A percentile compares a stretch with the other conserved stretches of the same genome.
These are phyloP conservation scores for Cynoglossus semilaevis DNA, from an alignment of 2,113 vertebrate genomes.

Conservation along the genomic window DNA sequence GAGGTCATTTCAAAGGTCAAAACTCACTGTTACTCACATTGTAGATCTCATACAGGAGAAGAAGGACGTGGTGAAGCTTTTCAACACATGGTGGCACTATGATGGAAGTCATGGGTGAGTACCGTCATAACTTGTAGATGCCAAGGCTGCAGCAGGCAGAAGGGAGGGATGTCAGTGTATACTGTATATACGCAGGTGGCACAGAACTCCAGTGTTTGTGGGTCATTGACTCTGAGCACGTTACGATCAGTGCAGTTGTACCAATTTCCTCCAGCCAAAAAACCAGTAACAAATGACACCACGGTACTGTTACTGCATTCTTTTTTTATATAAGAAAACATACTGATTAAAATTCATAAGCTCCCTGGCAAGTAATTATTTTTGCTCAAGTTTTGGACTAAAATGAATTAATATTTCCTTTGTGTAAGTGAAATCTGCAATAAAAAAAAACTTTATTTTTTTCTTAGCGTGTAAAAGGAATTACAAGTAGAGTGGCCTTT, in stretches of 20 bases:
- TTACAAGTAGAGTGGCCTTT: not conserved
- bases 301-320: constrained; percentile 9
- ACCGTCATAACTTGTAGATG: not conserved
- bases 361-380: not conserved
- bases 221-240: constrained; percentile 56
- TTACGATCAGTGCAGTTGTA: constrained; percentile 48
- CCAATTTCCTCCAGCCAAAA: constrained; percentile 46
- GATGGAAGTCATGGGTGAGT: constrained; percentile 70
- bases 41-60: constrained; percentile 30
- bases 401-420: not conserved
- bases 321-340: not conserved
- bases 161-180: constrained; percentile 19
- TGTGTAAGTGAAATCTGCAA: no score
- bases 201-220: constrained; percentile 29
- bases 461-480: no score
- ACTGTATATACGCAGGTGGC: constrained; percentile 55
- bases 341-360: not conserved
- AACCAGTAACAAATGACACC: constrained; percentile 41
- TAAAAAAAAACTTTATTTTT: no score
- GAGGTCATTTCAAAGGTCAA: no score
- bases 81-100: constrained; percentile 1
- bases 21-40: constrained; percentile 12
- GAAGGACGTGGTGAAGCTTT: constrained; percentile 32
- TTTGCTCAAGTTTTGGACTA: not conserved
- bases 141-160: constrained; percentile 12